These are phyloP conservation scores for Steinernema feltiae DNA, from an alignment of 1,140 invertebrate genomes.

Conservation along the genomic window DNA sequence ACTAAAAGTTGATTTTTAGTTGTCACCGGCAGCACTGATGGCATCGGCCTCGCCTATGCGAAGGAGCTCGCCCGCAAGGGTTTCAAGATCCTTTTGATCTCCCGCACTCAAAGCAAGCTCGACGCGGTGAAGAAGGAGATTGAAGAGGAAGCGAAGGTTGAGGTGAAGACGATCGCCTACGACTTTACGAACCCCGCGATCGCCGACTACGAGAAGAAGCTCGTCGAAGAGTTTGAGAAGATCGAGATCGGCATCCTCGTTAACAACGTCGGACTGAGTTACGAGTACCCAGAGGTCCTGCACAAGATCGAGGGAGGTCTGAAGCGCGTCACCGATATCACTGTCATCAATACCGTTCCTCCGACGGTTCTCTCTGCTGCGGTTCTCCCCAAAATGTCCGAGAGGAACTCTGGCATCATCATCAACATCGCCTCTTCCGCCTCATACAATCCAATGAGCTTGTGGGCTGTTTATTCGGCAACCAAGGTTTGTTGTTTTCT, in stretches of 20 bases:
- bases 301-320: constrained; percentile 49
- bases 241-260: constrained; percentile 51
- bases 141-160: constrained; percentile 26
- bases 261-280: constrained; percentile 54
- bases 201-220: constrained; percentile 38
- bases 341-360: constrained; percentile 38
- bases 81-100: constrained; percentile 50
- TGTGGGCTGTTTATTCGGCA: constrained; percentile 50
- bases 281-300: constrained; percentile 53
- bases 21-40: constrained; percentile 53
- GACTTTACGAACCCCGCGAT: constrained; percentile 45
- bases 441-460: constrained; percentile 23
- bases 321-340: constrained; percentile 43
- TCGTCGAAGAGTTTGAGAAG: constrained; percentile 38
- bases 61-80: constrained; percentile 44
- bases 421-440: constrained; percentile 44
- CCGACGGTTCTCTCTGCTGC: constrained; percentile 35
- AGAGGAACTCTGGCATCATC: constrained; percentile 33
- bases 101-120: constrained; percentile 45
- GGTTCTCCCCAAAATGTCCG: constrained; percentile 36
- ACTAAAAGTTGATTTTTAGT: constrained; percentile 42
- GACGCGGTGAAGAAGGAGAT: constrained; percentile 44
- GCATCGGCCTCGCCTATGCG: constrained; percentile 56
- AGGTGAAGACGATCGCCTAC: constrained; percentile 41
- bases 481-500: constrained; percentile 43